Percentiles rank a stretch among this genome's conserved stretches.
phyloP scores from a whole-genome alignment of 2,113 vertebrate genomes.

The Melanostigma gelatinosum region DNA sequence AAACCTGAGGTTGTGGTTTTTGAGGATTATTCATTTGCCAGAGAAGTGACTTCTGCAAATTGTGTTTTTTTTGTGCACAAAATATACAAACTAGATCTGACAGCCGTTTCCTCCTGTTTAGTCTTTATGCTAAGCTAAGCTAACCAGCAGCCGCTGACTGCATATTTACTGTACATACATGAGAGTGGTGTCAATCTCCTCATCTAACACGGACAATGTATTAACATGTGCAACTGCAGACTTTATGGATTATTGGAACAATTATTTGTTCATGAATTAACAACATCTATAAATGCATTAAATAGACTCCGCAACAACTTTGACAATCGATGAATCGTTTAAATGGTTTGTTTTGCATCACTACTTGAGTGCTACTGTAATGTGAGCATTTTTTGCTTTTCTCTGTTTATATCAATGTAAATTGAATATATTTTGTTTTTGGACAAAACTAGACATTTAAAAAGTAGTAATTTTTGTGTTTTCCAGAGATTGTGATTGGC shows the following conservation, averaged over 20 bases:
- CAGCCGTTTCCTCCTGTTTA: not conserved
- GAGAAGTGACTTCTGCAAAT: not conserved
- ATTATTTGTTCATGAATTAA: not conserved
- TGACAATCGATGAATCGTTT: not conserved
- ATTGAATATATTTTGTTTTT: not conserved
- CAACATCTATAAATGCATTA: not conserved
- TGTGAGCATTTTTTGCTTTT: not conserved
- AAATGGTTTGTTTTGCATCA: not conserved
- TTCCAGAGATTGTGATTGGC: not conserved
- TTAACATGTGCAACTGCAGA: not conserved
- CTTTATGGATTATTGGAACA: not conserved
- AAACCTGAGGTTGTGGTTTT: not conserved
- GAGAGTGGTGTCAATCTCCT: not conserved
- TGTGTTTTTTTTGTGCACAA: not conserved
- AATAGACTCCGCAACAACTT: not conserved
- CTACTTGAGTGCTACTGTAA: not conserved
- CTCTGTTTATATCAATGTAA: not conserved
- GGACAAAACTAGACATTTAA: not conserved
- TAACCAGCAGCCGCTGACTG: not conserved
- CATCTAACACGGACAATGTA: not conserved
- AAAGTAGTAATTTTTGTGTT: not conserved
- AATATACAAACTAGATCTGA: not conserved
- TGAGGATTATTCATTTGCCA: not conserved
- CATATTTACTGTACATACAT: not conserved
- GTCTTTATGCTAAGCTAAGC: not conserved